Conservation (phyloP, 2,113 vertebrate genomes). For the Platanista minor region DNA sequence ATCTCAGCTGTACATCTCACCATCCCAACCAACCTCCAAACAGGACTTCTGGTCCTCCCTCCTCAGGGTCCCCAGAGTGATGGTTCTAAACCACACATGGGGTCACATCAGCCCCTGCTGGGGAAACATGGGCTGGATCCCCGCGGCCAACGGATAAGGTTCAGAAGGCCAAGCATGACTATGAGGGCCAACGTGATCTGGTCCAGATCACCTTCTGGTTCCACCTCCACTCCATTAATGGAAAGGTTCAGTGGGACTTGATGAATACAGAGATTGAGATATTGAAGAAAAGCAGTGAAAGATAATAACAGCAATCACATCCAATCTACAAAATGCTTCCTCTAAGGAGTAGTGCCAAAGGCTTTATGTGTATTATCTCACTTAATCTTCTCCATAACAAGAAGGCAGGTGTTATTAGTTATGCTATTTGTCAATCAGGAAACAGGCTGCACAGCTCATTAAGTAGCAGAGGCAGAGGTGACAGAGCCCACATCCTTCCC, state of each 20-base stretch:
- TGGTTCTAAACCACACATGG: not conserved
- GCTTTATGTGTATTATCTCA: not conserved
- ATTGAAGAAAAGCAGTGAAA: not conserved
- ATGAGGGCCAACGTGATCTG: fast-evolving
- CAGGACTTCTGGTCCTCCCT: not conserved
- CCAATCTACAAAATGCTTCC: not conserved
- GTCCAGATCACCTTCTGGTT: not conserved
- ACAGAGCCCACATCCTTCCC: not conserved
- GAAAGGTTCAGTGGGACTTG: not conserved
- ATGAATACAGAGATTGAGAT: not conserved
- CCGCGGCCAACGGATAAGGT: not conserved
- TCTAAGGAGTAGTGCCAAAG: not conserved
- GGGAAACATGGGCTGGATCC: not conserved
- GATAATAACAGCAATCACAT: not conserved
- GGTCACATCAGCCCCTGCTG: not conserved
- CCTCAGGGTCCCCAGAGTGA: not conserved
- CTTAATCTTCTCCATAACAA: not conserved
- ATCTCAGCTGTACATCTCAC: not conserved
- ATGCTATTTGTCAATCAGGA: not conserved
- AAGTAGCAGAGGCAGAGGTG: not conserved
- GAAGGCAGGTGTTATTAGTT: no score
- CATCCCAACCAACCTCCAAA: not conserved
- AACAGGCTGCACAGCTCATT: not conserved
- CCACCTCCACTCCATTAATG: not conserved
- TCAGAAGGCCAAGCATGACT: not conserved